Evolutionary conservation across 2,797 vertebrate genomes (phyloP), one percentile per base, ranked within the genome.

Genomic region (Siniperca scherzeri): DNA sequence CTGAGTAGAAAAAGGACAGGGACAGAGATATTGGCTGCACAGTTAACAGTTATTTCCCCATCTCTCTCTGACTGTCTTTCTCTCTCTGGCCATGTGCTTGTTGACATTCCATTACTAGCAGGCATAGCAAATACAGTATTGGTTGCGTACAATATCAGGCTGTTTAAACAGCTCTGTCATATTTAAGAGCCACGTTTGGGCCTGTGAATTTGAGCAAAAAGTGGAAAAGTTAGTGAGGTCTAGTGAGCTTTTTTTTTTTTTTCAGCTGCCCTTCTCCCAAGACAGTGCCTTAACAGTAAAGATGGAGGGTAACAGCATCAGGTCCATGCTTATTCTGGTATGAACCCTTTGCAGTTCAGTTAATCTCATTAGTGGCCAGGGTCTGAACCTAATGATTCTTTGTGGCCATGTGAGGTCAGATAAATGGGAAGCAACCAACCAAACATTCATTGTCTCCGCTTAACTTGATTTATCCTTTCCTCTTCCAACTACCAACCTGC

Each of bases 81-180:
- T 78, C 78, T 83, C 77, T 92, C 19, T 65, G 68, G 66, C 73
- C 61, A 48, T 81, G 81, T 16, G 82, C 87, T 92, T 89, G 90
- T 72, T 89, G 89, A 90, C 89, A 93, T 93, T 93, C 93, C 92
- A 94, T 94, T 77, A 91, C 94, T 92, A 72, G 80, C 85, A 93
- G 93, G 90, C 91, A 94, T 87, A 70, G 83, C 89, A 90, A 87
- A 93, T 89, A 85, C 80, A 73, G 84, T 89, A 91, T 74, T 11
- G 77, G 87, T 80, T 81, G 73, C 67, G 38, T 46, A 59, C 75
- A 70, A 21, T 46, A 33, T 85, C 52, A 66, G 16, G 79, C 77
- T 81, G 77, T 91, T 88, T 87, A 66, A 81, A 70, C 75, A 85
- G 56, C 74, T 86, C 74, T 78, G 77, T 87, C 68, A 75, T 40